Base-by-base conservation (phyloP, 2,888 invertebrate genomes). In the Choristoneura rosaceana region DNA sequence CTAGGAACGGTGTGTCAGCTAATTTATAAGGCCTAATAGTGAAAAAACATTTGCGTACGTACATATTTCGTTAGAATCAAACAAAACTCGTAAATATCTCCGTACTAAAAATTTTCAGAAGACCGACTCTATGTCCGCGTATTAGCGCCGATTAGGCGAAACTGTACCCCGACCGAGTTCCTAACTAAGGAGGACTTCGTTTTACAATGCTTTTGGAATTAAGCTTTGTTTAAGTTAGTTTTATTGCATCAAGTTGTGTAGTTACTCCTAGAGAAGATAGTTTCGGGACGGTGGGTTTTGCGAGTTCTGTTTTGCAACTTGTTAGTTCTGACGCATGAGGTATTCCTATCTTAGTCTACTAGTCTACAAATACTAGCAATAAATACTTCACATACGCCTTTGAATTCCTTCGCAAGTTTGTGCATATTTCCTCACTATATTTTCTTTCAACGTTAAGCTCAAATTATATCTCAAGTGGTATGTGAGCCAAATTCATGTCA, bases 161-260 rank as follows among this genome's bases (percentile, higher is more conserved):
- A 64, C 70, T 71, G 55, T 61, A 71, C 67, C 67, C 62, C 33
- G 67, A 67, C 66, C 67, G 67, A 71, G 61, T 71, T 71, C 2
- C 55, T 52, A 70, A 58, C 17, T 17, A 43, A 10, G 12, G 12
- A 59, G 59, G n/a, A 71, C 67, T 62, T 67, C 55, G 71, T 62
- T 71, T 67, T 67, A 71, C 62, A 71, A 71, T 67, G 67, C 62
- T 55, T 17, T 62, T 52, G 52, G 55, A 71, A 71, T 71, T 67
- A 71, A 67, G 55, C 67, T 55, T 45, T 62, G 55, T 66, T 66
- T 61, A 52, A 71, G 61, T 71, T 58, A 10, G 47, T 67, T 71
- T 71, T 67, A 71, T 67, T 71, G 67, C 62, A 66, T 62, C 34
- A 41, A 71, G 52, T 66, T 61, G 55, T 55, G 41, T 34, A 38